Conservation (phyloP, 1,140 invertebrate species). For the Scaptomyza montana region DNA sequence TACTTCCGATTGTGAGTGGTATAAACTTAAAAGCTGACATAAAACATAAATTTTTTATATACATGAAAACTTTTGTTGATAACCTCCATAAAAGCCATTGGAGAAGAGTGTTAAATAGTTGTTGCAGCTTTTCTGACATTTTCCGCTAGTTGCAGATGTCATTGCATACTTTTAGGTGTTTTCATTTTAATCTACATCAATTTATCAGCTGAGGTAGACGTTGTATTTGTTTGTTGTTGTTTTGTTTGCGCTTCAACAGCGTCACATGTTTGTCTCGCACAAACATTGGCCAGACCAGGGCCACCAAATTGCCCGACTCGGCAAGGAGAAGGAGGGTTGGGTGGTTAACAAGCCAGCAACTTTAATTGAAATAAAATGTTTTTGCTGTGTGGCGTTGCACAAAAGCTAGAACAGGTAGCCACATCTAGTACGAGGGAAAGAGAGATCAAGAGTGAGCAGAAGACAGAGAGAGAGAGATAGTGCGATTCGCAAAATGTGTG, state of each 20-base stretch:
- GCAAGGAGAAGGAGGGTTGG: too few species aligned
- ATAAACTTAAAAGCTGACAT: too few species aligned
- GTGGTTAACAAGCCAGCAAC: constrained; percentile 30
- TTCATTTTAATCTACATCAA: constrained; percentile 53
- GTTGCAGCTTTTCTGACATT: constrained; percentile 7
- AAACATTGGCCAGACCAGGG: constrained; percentile 51
- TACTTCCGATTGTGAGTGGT: too few species aligned
- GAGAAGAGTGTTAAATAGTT: neutral
- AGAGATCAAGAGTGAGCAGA: too few species aligned
- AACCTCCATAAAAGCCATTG: neutral
- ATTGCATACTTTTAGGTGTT: constrained; percentile 54
- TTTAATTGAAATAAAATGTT: constrained; percentile 79
- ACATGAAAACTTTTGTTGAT: too few species aligned
- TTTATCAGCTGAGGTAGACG: constrained; percentile 43
- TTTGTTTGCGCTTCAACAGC: constrained; percentile 18
- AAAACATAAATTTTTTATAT: too few species aligned
- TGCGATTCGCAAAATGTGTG: constrained; percentile 29
- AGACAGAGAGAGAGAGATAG: constrained; percentile 17
- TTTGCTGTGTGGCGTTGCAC: neutral
- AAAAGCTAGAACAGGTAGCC: constrained; percentile 30
- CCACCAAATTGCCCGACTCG: constrained; percentile 41
- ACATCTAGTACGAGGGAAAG: neutral
- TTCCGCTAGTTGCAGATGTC: neutral
- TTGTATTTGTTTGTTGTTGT: constrained; percentile 16
- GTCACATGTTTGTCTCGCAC: constrained; percentile 49